These are phyloP conservation scores for Andricus quercusramuli DNA, from an alignment of 2,888 invertebrate genomes.

Conservation along the genomic window DNA sequence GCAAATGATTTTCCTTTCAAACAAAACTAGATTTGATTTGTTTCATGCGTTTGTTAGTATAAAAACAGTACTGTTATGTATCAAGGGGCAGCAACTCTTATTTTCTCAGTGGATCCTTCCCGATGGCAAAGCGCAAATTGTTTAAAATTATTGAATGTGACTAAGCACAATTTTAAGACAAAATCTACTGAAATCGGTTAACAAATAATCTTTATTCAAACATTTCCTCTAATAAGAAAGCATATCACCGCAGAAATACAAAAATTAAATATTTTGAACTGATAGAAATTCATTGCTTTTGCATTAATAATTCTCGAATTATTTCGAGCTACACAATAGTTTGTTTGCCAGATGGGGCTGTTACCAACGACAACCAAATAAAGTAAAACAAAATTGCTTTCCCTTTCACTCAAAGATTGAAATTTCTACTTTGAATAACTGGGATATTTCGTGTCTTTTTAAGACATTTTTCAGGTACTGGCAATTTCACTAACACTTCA, in stretches of 20 bases:
- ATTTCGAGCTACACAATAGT: too few relatives aligned
- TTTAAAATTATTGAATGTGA: too few relatives aligned
- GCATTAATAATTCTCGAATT: too few relatives aligned
- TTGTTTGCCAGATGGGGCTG: too few relatives aligned
- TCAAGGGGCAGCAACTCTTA: neutral
- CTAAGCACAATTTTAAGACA: too few relatives aligned
- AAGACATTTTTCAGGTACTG: neutral
- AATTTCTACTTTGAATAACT: neutral
- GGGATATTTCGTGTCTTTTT: neutral
- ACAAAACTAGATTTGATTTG: neutral
- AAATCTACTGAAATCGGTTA: too few relatives aligned
- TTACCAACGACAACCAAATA: neutral
- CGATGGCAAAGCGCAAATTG: too few relatives aligned
- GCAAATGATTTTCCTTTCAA: neutral
- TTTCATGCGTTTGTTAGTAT: constrained; percentile 65
- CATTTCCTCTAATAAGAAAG: neutral
- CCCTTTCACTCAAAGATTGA: neutral
- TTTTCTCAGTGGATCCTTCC: too few relatives aligned
- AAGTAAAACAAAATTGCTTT: neutral
- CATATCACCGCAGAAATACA: neutral
- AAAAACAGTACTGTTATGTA: neutral
- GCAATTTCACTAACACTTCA: constrained; percentile 2
- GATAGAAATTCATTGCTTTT: too few relatives aligned
- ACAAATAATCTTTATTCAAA: too few relatives aligned
- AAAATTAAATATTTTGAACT: neutral